Base-by-base conservation (phyloP, 2,888 invertebrate genomes). In the Drosophila setosimentum region DNA sequence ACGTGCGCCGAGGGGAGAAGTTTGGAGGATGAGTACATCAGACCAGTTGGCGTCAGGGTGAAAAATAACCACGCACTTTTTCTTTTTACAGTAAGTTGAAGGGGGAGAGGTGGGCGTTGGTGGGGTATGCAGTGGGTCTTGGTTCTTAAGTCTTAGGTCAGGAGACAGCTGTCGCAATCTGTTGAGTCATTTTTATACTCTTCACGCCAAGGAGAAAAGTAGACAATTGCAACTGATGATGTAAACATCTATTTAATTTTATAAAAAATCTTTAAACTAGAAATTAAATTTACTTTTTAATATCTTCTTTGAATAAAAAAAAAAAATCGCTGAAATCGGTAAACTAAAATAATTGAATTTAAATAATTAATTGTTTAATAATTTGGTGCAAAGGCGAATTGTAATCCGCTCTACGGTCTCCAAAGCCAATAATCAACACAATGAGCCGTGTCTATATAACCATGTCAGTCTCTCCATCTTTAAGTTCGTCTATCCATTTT, bases 41-140 rank as follows among this genome's bases (percentile, higher is more conserved):
- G 80, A 70, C 79, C 63, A 37, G 42, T 57, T 82, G 88, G 83
- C 86, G 85, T 78, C 88, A 75, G 53, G 37, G 58, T 69, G 70
- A 64, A 61, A 68, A 65, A 71, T 71, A 74, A 73, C 65, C 65
- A 78, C 82, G 82, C 80, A 82, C 68, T 70, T 72, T 79, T 73
- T n/a, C n/a, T 68, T 27, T 48, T 1, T 1, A 8, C 16, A 21
- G 16, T 4, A 16, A 6, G n/a, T 40, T 13, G 55, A 32, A 37
- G 40, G 30, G 54, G 3, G 24, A 1, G 37, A n/a, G 6, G 16
- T 27, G 40, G 33, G 10, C 13, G 11, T 49, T 48, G 42, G 30
- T 7, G 2, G n/a, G 37, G 24, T 53, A 24, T 18, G 4, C 8
- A 37, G 24, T 21, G 32, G 6, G 24, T 37, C 11, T 54, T 18